These are phyloP conservation scores for Amniataba percoides DNA, from an alignment of 2,797 vertebrate genomes.

Conservation along the genomic window DNA sequence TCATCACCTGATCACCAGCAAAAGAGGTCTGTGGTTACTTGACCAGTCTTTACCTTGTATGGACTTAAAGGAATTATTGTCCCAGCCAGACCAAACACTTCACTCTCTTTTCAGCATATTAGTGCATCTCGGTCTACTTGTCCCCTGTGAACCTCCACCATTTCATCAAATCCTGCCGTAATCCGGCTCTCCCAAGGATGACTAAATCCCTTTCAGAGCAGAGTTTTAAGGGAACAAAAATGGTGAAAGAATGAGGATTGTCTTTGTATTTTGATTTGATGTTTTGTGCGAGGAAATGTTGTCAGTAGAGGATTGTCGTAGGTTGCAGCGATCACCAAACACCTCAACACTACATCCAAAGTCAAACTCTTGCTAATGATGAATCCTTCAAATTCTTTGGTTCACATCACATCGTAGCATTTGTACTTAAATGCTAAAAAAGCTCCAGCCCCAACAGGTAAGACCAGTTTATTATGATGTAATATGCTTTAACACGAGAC, in stretches of 20 bases:
- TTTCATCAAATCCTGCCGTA: constrained; percentile 70
- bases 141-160: constrained; percentile 44
- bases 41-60: constrained; percentile 17
- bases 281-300: constrained; percentile 2
- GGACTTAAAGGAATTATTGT: constrained; percentile 56
- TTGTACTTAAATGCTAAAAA: constrained; percentile 6
- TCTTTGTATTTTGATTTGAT: constrained; percentile 29
- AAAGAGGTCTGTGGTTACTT: constrained; percentile 17
- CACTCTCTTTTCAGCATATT: constrained; percentile 48
- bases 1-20: constrained; percentile 22
- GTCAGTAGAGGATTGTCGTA: neutral
- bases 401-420: constrained; percentile 11
- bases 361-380: neutral
- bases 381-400: neutral
- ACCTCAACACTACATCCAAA: neutral
- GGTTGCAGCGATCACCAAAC: constrained; percentile 11
- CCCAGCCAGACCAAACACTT: constrained; percentile 56
- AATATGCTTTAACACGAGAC: constrained; percentile 64
- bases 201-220: constrained; percentile 61
- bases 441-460: constrained; percentile 36
- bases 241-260: constrained; percentile 26
- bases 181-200: constrained; percentile 61
- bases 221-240: constrained; percentile 50
- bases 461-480: constrained; percentile 30
- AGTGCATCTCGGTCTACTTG: constrained; percentile 41